Evolutionary conservation across 1,140 invertebrate genomes (phyloP), one percentile per base, ranked within the genome.

Genomic region (Pteromalus puparum): DNA sequence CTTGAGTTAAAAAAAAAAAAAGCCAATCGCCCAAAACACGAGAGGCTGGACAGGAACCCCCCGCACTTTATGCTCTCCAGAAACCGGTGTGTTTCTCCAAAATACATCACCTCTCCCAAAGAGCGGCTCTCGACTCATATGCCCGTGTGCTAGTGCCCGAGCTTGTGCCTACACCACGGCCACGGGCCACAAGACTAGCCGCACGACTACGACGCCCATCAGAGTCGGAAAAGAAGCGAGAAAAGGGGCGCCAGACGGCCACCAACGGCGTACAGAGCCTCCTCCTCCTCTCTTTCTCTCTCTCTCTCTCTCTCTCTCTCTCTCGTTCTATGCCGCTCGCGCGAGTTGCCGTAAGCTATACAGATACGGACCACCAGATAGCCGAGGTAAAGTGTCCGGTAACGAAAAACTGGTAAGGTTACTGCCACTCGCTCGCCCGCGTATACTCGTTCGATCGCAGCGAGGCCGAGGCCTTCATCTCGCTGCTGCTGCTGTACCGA

Each of bases 381-480:
- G 46, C n/a, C 30, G 72, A 34, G 67, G 68, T 61, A 48, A 70
- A 78, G 83, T 84, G 68, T 84, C 83, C 77, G 83, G 53, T 84
- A 68, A 84, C 83, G 83, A 84, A 84, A 84, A 84, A 84, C 83
- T 84, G 83, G 83, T 75, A 84, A 81, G 77, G 83, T 81, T 75
- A 84, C 78, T 72, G 38, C 28, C 26, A 28, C 26, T 26, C 68
- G 6, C 48, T 38, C 67, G 38, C 21, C 9, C 18, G 65, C 28
- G 21, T 34, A 77, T 42, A 67, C 38, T n/a, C 73, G 67, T 24
- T 75, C 73, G 73, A 75, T 30, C 26, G 48, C 21, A 48, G 74
- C 42, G n/a, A 42, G 15, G 74, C 38, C 42, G 15, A 18, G 74
- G 42, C 74, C 48, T 78, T 61, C 48, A n/a, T 21, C 53, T 7